Base-by-base conservation (phyloP, 1,140 invertebrate species). In the Augochlora pura region DNA sequence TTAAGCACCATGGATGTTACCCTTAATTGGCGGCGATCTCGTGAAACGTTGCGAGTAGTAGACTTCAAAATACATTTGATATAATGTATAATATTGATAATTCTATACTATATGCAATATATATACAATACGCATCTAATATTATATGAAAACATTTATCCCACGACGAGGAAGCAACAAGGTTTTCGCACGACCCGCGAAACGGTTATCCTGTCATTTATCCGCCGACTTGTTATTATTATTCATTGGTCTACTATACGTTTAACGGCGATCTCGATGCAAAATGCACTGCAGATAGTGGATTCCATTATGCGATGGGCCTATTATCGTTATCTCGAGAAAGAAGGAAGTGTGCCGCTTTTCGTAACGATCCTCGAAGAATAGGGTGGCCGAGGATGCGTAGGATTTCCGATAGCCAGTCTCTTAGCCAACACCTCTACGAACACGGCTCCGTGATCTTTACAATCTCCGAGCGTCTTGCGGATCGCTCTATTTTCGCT, bases 311-410 rank as follows among this genome's bases (percentile, higher is more conserved):
- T 39, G 42, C 77, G 65, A 80, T 73, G 59, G 16, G 54, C 14
- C 46, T 66, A 65, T 80, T 82, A 82, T 85, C 76, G 54, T 81
- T 82, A 80, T 77, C 80, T 64, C n/a, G 38, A n/a, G 18, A 59
- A 68, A 68, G 46, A 80, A 80, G 49, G 67, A 69, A 67, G 54
- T 52, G 54, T 52, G 7, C 46, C 8, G 12, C n/a, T 18, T 54
- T 49, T 27, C 52, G 5, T 70, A 57, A 59, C 54, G 49, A 39
- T n/a, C 8, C 49, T 39, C 21, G 16, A 59, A 59, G 52, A 32
- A 10, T 21, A 32, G 23, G 23, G 52, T 70, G 10, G 18, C 18
- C 38, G 25, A 16, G n/a, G 68, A 23, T 8, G 42, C 7, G 2
- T 14, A 52, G 23, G 42, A 67, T 67, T 70, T 57, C 68, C 68